These are phyloP conservation scores for Dipodomys merriami DNA, from an alignment of 2,113 vertebrate genomes.

Conservation along the genomic window DNA sequence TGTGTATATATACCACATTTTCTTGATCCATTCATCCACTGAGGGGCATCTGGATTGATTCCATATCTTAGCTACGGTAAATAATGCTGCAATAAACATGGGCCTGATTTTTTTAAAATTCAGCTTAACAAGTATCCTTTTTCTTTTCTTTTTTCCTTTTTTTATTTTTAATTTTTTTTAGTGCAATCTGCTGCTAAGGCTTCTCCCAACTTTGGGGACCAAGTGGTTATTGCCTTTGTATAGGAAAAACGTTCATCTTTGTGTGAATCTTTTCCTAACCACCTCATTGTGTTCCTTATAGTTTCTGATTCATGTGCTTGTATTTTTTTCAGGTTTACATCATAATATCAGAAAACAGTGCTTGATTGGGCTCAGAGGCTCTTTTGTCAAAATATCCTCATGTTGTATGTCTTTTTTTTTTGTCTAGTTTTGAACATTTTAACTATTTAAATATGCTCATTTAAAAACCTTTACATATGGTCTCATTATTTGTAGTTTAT, in stretches of 20 bases:
- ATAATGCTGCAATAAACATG: too few relatives aligned
- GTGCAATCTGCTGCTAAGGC: too few relatives aligned
- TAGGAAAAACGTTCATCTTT: background rate
- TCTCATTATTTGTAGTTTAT: constrained; percentile 2
- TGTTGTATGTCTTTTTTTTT: constrained; percentile 18
- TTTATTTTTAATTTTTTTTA: too few relatives aligned
- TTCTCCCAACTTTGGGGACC: background rate
- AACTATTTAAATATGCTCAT: background rate
- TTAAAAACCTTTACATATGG: constrained; percentile 25
- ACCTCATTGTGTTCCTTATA: background rate
- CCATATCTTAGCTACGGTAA: too few relatives aligned
- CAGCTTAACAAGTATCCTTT: too few relatives aligned
- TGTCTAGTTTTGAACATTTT: constrained; percentile 6
- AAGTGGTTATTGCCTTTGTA: constrained; percentile 3
- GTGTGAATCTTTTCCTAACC: background rate
- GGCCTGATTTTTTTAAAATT: too few relatives aligned
- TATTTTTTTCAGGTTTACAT: background rate
- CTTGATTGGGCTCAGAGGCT: background rate
- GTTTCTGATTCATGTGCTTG: background rate
- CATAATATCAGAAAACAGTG: background rate
- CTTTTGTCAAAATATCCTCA: background rate
- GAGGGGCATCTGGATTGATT: too few relatives aligned
- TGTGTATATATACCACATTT: too few relatives aligned
- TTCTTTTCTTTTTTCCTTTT: too few relatives aligned
- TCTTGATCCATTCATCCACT: too few relatives aligned